Evolutionary conservation across 2,113 vertebrate genomes (phyloP), one percentile per base, ranked within the genome.

Genomic region (Leucoraja erinaceus): DNA sequence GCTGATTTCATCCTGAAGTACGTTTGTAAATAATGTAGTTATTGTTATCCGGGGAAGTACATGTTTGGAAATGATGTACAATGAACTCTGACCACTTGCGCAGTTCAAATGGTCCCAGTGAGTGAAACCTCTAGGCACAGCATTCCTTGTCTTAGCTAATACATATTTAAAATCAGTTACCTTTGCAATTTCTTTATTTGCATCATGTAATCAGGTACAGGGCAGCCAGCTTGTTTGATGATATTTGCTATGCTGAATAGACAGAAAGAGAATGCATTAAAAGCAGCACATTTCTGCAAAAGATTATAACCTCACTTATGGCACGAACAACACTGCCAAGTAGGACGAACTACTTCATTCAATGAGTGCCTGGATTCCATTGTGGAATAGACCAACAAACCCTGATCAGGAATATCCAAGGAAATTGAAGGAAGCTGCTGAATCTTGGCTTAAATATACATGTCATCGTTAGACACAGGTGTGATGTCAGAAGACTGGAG

Each of bases 181-280:
- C 98, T 97, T 94, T 97, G 96, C 90, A 98, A 95, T 93, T 96
- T 99, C 94, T 98, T 98, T 81, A 99, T 96, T 83, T 98, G 97
- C 77, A 97, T 96, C 95, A 99, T 98, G 95, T 99, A 99, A 83
- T 98, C 98, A 3, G 98, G 98, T 11, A 99, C 98, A 66, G 98
- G 98, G 95, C 98, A 99, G 63, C 98, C 98, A 0, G 98, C 97
- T 94, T 97, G 97, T 95, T 98, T 98, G 84, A 99, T 98, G 68
- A 99, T 97, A 5, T 94, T 98, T 72, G 98, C 98, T 92, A 99
- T 97, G 90, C 98, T 99, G 94, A 79, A 56, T 86, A 93, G 93
- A 93, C 90, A 81, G 94, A 96, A 78, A 93, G 93, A 3, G n/a
- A 93, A 70, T 93, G 31, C 16, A 38, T 68, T 66, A 79, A 61